Evolutionary conservation across 2,797 vertebrate genomes (phyloP), one percentile per base, ranked within the genome.

Genomic region (Alca torda): DNA sequence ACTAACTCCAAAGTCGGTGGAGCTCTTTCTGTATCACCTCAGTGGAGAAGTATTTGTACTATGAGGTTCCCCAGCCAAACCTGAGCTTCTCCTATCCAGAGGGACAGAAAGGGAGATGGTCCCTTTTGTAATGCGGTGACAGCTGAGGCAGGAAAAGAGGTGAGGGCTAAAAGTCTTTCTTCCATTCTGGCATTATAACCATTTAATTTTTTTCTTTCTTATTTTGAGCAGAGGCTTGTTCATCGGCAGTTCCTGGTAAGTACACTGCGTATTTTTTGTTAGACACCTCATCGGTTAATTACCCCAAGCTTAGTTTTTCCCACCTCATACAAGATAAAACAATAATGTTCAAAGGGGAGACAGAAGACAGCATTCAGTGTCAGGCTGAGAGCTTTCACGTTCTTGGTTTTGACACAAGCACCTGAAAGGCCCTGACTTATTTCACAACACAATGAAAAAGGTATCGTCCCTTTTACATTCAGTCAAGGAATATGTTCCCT

Each of bases 181-280:
- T 37, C 72, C 13, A 4, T 61, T 65, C 57, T 87, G 84, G 28
- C 18, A 53, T 84, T 73, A 41, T 73, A 77, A 89, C 30, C 8
- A 87, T 72, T 88, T 77, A n/a, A 68, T 86, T 94, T 25, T 91
- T 70, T 83, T 84, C 78, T 95, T 67, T 96, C 84, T 95, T 95
- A 7, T 95, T 97, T 92, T 82, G 76, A 65, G 94, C 98, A 99
- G 99, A 99, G 94, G 98, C 98, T 97, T 99, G 98, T 92, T 98
- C 98, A 61, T 98, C 98, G 72, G 97, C 98, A 56, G 97, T 98
- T 80, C 98, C 99, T 67, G 99, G 99, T 99, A 94, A 98, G 98
- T 97, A 90, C 21, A 13, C 21, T 5, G n/a, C 4, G 2, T 4
- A 5, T 13, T n/a, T 89, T 68, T 46, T 64, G 15, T 73, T 70